Base-by-base conservation (phyloP, 64 coral and sea anemone genomes). In the Montipora foliosa region DNA sequence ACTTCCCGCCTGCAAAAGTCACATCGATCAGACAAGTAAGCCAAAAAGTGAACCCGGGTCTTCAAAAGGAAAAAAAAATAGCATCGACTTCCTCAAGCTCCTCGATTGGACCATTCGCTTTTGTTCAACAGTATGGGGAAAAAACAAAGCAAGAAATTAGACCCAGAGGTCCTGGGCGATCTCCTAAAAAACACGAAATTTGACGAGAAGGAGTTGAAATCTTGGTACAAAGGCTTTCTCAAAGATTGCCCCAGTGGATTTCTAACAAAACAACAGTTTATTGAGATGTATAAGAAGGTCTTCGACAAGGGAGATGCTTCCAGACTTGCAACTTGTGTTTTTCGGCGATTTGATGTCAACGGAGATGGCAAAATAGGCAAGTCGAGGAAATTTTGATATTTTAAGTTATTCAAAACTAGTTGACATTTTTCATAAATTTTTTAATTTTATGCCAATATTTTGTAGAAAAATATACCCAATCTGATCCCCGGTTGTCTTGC, bases 331-430 rank as follows among this genome's bases (percentile, higher is more conserved):
- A 87, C 95, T 47, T 96, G 95, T 70, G 95, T 99, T 8, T 99
- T 99, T 85, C 91, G 97, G 14, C 91, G 94, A 20, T 99, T 99
- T 82, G 97, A 99, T 83, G 97, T 96, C 13, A 99, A 99, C 82
- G 84, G 88, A 70, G 97, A 99, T 61, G 97, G 95, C 0, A 99
- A 99, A 99, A 99, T 99, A 78, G 97, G 97, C 94, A 75, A 94
- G 95, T 22, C 24, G 12, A 12, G 59, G 14, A 24, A 89, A 59
- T 59, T 76, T 62, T 61, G 45, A 88, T 74, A 78, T 59, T 77
- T 77, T 44, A 85, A 70, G 7, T 44, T 71, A 67, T 19, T 85
- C n/a, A 70, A 71, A 7, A 13, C 3, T 12, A 64, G 17, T 47
- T 6, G 44, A 14, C 3, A 12, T 57, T 77, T 16, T 78, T 70